These are phyloP conservation scores for Calliphora vicina DNA, from an alignment of 1,140 invertebrate genomes.

Conservation along the genomic window DNA sequence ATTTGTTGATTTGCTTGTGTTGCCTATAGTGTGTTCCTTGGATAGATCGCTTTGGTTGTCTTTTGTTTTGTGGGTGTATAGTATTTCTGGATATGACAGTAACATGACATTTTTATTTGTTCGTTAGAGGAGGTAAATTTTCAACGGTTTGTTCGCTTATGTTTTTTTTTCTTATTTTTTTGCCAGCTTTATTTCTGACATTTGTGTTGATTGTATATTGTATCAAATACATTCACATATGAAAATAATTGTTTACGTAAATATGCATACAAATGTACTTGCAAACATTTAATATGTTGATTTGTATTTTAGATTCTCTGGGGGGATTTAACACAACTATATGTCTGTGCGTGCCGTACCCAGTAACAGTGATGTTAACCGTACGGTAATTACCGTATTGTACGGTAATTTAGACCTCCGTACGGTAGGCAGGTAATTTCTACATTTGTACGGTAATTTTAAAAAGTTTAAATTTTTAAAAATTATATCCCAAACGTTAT, in stretches of 20 bases:
- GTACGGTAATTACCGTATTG: too few species aligned
- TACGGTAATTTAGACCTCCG: too few species aligned
- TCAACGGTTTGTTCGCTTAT: not conserved
- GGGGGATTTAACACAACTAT: conserved; percentile 11
- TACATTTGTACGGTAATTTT: too few species aligned
- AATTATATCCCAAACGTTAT: too few species aligned
- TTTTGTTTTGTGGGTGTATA: too few species aligned
- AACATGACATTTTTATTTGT: conserved; percentile 26
- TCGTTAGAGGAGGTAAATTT: not conserved
- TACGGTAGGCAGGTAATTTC: too few species aligned
- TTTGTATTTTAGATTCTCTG: conserved; percentile 6
- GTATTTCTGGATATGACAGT: not conserved
- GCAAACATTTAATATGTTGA: not conserved
- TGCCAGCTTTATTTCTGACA: conserved; percentile 9
- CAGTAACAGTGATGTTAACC: too few species aligned
- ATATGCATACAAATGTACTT: not conserved
- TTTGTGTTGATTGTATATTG: conserved; percentile 15
- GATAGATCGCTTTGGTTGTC: too few species aligned
- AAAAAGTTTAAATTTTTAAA: too few species aligned
- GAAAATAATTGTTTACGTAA: not conserved
- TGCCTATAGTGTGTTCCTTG: too few species aligned
- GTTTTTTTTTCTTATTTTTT: too few species aligned
- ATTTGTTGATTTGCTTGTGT: too few species aligned
- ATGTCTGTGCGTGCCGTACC: not conserved
- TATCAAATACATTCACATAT: not conserved